phyloP scores from a whole-genome alignment of 2,113 vertebrate genomes.

The Pelmatolapia mariae region DNA sequence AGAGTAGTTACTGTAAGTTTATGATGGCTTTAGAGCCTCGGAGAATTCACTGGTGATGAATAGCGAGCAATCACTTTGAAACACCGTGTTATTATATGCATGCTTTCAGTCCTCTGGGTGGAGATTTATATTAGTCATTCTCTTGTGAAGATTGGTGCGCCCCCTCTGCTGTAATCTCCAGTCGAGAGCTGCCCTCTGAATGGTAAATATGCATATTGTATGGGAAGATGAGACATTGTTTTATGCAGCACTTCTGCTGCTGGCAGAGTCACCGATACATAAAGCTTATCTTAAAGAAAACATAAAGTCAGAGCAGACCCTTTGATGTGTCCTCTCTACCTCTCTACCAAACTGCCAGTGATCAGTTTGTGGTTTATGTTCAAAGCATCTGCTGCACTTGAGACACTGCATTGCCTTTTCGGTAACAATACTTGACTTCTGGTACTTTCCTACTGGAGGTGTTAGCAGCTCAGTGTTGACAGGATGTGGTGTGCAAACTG shows the following conservation, averaged over 20 bases:
- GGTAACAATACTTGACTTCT: background rate
- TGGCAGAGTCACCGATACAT: background rate
- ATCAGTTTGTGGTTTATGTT: background rate
- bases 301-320: background rate
- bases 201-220: background rate
- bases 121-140: background rate
- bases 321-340: background rate
- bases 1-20: background rate
- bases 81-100: background rate
- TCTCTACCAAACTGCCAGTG: no score
- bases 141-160: background rate
- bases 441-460: constrained; percentile 8
- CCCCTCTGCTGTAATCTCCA: background rate
- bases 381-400: background rate
- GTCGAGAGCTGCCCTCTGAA: background rate
- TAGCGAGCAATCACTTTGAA: background rate
- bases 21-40: background rate
- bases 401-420: background rate
- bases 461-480: constrained; percentile 3
- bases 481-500: constrained; percentile 62
- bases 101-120: background rate
- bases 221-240: background rate
- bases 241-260: background rate
- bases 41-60: background rate
- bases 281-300: background rate